Base-by-base conservation (phyloP, 2,888 invertebrate genomes). In the Muschampia staudingeri region DNA sequence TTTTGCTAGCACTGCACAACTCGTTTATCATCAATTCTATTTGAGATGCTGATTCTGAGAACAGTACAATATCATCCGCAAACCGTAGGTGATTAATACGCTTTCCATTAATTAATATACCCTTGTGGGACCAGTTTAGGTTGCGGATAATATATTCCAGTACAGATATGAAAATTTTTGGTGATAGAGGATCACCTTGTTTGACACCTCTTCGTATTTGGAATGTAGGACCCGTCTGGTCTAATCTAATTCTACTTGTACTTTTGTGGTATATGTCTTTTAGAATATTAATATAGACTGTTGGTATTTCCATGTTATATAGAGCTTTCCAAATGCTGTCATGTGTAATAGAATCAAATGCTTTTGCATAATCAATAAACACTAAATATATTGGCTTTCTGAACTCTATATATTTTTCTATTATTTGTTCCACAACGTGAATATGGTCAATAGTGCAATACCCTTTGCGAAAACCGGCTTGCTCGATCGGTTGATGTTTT, bases 351-450 rank as follows among this genome's bases (percentile, higher is more conserved):
- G 79, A 81, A 42, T 84, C 82, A 30, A 80, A 82, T 2, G 82
- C 82, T 52, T 84, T 84, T 61, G 79, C 73, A 69, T 81, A 84
- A 44, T 84, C 82, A 37, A 82, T 76, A 19, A 79, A 84, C 8
- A 75, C 82, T 8, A 84, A 71, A 40, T 84, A 84, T 34, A 82
- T 79, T 4, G 82, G 82, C 0, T 70, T 12, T 44, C 61, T 72
- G 0, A 25, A 9, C 16, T 84, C 80, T 67, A 44, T 7, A 25
- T 78, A 78, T 52, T 78, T 78, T 44, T 69, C 69, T n/a, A 69
- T 14, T 37, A 69, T 37, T 40, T 69, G 69, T 4, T 69, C 69
- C 2, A 69, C 16, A 3, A 48, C 48, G 11, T 48, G 48, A 11
- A 40, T 12, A n/a, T 69, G 69, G n/a, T 69, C 69, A 8, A 69